Base-by-base conservation (phyloP, 2,888 invertebrate species). In the Cotesia congregata region DNA sequence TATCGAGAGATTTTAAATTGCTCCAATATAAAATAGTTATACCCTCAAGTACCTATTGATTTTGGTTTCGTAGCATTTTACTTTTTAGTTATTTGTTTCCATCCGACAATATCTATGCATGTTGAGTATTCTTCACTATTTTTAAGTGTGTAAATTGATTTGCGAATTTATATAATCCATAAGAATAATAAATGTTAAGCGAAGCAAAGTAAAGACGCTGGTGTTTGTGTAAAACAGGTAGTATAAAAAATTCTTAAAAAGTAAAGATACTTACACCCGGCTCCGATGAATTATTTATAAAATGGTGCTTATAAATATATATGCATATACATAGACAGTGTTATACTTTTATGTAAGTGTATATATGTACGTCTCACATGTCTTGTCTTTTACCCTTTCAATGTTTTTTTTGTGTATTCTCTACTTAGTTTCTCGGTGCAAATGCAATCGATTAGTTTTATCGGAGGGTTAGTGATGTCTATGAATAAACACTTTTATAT, bases 221-320 rank as follows among this genome's bases (percentile, higher is more conserved):
- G 7, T 50, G 50, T 50, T 50, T 50, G 12, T 7, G 50, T 50
- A 50, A 50, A 50, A 50, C 9, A 12, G 50, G 50, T 50, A 50
- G 50, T 50, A 50, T 50, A 12, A 12, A 50, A 50, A 50, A 50
- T 50, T 50, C 50, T 50, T 7, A 50, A 12, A 50, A 12, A 50
- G 12, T 50, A 50, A 50, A 75, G 76, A 78, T 78, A 78, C 78
- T 80, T 78, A 69, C 70, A 78, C 30, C 30, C 30, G 50, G 67
- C 30, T 30, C 30, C 75, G 77, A 74, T 72, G 61, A 75, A 78
- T 80, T 80, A 80, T 78, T 73, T n/a, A 77, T 77, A 74, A 60
- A 68, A 65, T 60, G 67, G 59, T 75, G 30, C 3, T 72, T n/a
- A 40, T 38, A 39, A 6, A 70, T 61, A 76, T 9, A 68, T 50